Conservation (phyloP, 2,797 vertebrate species). For the Scleropages formosus region DNA sequence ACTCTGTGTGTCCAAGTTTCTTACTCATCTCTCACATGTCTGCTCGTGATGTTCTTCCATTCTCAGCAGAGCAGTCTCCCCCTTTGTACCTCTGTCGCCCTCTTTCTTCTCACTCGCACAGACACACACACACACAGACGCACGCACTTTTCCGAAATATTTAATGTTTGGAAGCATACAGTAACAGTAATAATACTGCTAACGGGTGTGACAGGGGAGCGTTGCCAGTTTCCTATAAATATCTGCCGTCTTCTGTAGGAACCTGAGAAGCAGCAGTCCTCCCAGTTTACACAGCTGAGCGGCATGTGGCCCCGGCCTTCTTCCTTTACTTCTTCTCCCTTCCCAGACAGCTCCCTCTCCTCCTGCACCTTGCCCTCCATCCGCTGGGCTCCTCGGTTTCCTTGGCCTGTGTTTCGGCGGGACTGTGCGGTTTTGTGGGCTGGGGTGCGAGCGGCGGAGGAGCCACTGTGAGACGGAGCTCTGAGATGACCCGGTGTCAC, state of each 20-base stretch:
- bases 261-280: conserved; percentile 70
- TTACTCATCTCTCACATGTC: background rate
- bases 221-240: conserved; percentile 78
- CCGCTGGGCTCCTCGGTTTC: conserved; percentile 47
- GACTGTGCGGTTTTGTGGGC: too few species aligned
- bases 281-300: conserved; percentile 82
- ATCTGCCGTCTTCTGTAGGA: conserved; percentile 72
- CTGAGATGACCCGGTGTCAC: too few species aligned
- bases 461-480: too few species aligned
- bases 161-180: conserved; percentile 75
- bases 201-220: conserved; percentile 70
- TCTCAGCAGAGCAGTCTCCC: background rate
- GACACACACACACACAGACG: conserved; percentile 50
- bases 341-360: conserved; percentile 18
- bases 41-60: background rate
- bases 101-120: conserved; percentile 39
- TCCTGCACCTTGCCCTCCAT: conserved; percentile 39
- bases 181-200: conserved; percentile 71
- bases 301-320: conserved; percentile 65
- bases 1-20: conserved; percentile 34
- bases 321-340: conserved; percentile 29
- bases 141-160: conserved; percentile 70
- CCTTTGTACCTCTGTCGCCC: conserved; percentile 47
- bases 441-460: too few species aligned
- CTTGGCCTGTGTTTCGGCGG: conserved; percentile 29